phyloP scores from a whole-genome alignment of 2,113 vertebrate species.

The Elaphurus davidianus region DNA sequence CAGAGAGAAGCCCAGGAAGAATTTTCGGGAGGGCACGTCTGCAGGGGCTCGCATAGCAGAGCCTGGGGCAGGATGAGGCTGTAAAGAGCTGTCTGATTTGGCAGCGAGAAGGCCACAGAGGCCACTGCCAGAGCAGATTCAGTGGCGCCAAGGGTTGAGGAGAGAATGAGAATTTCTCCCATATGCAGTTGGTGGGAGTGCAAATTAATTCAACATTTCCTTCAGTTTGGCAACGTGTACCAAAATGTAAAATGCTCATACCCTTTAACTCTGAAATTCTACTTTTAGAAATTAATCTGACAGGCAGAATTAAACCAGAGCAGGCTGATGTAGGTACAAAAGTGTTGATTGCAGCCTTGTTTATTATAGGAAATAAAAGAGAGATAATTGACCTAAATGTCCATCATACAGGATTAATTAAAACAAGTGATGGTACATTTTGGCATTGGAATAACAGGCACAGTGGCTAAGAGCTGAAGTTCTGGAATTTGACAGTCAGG shows the following conservation, averaged over 20 bases:
- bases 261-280: slow-evolving; percentile 40
- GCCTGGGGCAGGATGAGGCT: not conserved
- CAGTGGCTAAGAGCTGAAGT: not conserved
- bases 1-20: not conserved
- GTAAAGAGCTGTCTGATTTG: slow-evolving; percentile 7
- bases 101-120: not conserved
- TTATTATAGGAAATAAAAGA: not conserved
- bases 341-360: slow-evolving; percentile 20
- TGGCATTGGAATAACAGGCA: not conserved
- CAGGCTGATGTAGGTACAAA: not conserved
- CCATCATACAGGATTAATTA: not conserved
- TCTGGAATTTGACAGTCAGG: not conserved
- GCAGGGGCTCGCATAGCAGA: not conserved
- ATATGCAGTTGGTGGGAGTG: not conserved
- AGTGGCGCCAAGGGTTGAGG: not conserved
- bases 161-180: not conserved
- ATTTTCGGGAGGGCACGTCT: not conserved
- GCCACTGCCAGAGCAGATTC: not conserved
- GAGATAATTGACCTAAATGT: not conserved
- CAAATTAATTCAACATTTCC: slow-evolving; percentile 33
- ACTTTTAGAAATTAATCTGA: slow-evolving; percentile 39
- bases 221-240: not conserved
- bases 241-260: slow-evolving; percentile 9
- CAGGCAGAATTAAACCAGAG: not conserved
- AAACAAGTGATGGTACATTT: not conserved